phyloP scores from a whole-genome alignment of 2,113 vertebrate genomes.

The Damaliscus lunatus region DNA sequence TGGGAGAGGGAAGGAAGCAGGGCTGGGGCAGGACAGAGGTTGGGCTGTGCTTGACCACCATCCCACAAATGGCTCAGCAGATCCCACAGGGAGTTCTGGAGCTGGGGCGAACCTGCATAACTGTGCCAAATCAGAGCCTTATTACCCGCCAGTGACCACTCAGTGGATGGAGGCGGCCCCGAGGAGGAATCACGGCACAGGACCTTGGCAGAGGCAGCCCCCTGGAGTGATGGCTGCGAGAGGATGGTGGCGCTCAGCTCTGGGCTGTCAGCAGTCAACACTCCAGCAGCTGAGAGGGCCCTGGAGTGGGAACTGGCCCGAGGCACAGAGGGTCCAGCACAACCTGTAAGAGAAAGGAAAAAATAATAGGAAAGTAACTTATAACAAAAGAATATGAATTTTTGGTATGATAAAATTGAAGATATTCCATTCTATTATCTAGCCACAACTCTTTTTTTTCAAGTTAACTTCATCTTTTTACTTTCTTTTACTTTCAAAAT shows the following conservation, averaged over 20 bases:
- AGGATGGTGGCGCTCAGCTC: neutral
- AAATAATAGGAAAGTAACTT: neutral
- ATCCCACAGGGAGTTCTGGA: neutral
- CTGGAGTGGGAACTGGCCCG: neutral
- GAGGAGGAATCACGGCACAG: neutral
- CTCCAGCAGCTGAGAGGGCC: neutral
- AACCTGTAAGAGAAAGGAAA: neutral
- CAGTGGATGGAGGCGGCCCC: neutral
- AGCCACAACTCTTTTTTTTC: neutral
- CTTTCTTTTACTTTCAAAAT: neutral
- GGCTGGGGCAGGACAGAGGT: neutral
- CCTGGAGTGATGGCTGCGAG: neutral
- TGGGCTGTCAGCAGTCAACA: fast-evolving
- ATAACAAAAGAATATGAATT: neutral
- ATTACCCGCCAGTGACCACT: neutral
- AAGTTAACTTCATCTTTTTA: neutral
- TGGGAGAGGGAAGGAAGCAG: neutral
- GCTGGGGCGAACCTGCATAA: neutral
- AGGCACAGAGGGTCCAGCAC: neutral
- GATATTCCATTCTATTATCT: neutral
- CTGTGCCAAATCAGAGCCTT: neutral
- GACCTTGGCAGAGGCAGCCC: neutral
- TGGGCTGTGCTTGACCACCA: neutral
- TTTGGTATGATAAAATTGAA: neutral
- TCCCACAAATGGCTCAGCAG: neutral